These are phyloP conservation scores for Heteropelma amictum DNA, from an alignment of 2,888 invertebrate species.

Conservation along the genomic window DNA sequence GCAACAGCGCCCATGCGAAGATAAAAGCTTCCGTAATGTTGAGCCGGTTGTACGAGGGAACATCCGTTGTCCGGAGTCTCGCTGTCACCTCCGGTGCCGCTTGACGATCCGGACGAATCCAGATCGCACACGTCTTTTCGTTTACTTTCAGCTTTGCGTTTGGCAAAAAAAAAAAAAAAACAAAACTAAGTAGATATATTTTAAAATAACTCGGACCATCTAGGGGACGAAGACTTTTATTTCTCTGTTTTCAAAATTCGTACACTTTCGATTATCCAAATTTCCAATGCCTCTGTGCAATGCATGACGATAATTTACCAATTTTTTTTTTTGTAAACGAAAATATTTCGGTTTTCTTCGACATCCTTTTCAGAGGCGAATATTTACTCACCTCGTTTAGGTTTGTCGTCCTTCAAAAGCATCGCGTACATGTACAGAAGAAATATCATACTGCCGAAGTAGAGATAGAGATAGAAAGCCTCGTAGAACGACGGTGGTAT, in stretches of 20 bases:
- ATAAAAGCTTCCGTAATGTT: slow-evolving; percentile 95
- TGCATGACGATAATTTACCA: not conserved
- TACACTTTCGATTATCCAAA: too few relatives aligned
- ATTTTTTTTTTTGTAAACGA: not conserved
- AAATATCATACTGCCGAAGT: slow-evolving; percentile 92
- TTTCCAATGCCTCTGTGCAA: too few relatives aligned
- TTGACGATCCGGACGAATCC: slow-evolving; percentile 76
- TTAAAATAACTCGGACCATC: too few relatives aligned
- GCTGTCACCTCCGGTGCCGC: slow-evolving; percentile 74
- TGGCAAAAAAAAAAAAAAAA: too few relatives aligned
- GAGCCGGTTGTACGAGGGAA: slow-evolving; percentile 78
- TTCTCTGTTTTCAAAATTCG: too few relatives aligned
- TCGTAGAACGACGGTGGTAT: slow-evolving; percentile 96
- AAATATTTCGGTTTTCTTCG: not conserved
- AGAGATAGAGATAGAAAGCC: slow-evolving; percentile 92
- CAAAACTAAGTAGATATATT: too few relatives aligned
- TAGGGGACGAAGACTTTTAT: too few relatives aligned
- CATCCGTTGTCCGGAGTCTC: slow-evolving; percentile 69
- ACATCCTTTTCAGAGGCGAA: not conserved
- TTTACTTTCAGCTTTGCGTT: slow-evolving; percentile 65
- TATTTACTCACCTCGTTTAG: slow-evolving; percentile 76
- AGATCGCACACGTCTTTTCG: slow-evolving; percentile 75
- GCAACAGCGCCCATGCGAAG: slow-evolving; percentile 96
- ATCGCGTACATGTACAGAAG: slow-evolving; percentile 91
- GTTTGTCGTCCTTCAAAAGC: slow-evolving; percentile 83